Evolutionary conservation across 2,797 vertebrate genomes (phyloP).

Genomic region (Sebastes jordani): DNA sequence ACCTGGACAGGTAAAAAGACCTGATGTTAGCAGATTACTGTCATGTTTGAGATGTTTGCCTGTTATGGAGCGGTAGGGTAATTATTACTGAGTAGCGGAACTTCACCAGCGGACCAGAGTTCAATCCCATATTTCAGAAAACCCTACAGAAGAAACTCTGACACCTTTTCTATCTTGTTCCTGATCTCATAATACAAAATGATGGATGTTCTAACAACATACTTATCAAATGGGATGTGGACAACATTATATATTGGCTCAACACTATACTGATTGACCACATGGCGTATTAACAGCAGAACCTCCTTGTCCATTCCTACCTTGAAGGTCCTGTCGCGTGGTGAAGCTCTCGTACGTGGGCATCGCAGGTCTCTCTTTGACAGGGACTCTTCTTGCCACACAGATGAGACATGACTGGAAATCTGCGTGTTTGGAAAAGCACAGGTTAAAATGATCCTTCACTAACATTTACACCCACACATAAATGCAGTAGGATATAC

Average conservation of each 20-base stretch:
- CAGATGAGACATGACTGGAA: slow-evolving; percentile 98
- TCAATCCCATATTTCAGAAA: background rate
- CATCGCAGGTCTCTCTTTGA: slow-evolving; percentile 90
- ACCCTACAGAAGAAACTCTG: background rate
- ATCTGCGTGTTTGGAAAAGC: slow-evolving; percentile 77
- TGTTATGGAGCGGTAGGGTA: background rate
- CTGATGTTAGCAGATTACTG: background rate
- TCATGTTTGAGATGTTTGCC: background rate
- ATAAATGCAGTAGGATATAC: too few relatives aligned
- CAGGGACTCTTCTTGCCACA: slow-evolving; percentile 92
- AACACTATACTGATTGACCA: background rate
- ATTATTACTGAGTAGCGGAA: background rate
- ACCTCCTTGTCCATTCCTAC: slow-evolving; percentile 66
- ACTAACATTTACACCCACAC: background rate
- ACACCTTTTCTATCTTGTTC: background rate
- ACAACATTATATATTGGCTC: background rate
- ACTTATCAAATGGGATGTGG: background rate
- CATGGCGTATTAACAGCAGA: background rate
- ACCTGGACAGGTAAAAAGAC: slow-evolving; percentile 73
- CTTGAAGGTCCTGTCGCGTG: slow-evolving; percentile 95
- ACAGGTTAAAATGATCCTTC: background rate
- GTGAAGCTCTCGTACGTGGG: slow-evolving; percentile 94
- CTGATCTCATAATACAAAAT: background rate
- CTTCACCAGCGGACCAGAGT: background rate
- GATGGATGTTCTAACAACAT: background rate